Evolutionary conservation across 2,888 invertebrate species (phyloP).

Genomic region (Maniola hyperantus): DNA sequence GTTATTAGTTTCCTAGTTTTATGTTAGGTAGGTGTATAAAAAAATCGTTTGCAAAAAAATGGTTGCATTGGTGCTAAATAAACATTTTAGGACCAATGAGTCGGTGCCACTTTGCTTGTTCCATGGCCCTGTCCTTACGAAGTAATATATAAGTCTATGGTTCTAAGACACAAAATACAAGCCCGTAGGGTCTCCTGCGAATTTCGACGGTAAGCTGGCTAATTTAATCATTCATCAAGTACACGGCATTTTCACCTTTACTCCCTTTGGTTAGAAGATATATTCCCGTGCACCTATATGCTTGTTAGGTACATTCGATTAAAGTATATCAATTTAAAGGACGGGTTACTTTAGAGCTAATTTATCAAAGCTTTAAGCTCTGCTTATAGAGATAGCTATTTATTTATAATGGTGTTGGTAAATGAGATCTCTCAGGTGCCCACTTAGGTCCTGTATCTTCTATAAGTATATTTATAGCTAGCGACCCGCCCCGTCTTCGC

Average conservation of each 20-base stretch:
- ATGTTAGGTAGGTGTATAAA: too few relatives aligned
- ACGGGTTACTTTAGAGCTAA: conserved; percentile 1
- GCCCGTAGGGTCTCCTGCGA: conserved; percentile 32
- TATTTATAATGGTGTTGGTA: background rate
- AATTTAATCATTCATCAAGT: conserved; percentile 9
- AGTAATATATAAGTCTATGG: too few relatives aligned
- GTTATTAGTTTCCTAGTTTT: too few relatives aligned
- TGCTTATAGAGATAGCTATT: background rate
- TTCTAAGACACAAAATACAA: conserved; percentile 32
- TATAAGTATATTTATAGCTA: too few relatives aligned
- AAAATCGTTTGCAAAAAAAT: too few relatives aligned
- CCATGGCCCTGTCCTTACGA: too few relatives aligned
- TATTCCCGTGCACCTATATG: background rate
- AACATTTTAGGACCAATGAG: too few relatives aligned
- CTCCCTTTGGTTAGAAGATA: background rate
- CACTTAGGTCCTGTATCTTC: too few relatives aligned
- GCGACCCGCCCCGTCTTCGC: too few relatives aligned
- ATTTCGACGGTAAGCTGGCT: conserved; percentile 18
- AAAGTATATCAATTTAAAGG: conserved; percentile 17
- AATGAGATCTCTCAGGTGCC: conserved; percentile 1
- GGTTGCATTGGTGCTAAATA: too few relatives aligned
- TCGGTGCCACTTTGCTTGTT: too few relatives aligned
- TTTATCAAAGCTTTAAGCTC: conserved; percentile 15
- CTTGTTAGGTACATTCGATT: conserved; percentile 6
- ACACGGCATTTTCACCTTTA: conserved; percentile 1